Base-by-base conservation (phyloP, 1,140 invertebrate genomes). In the Sweltsa coloradensis region DNA sequence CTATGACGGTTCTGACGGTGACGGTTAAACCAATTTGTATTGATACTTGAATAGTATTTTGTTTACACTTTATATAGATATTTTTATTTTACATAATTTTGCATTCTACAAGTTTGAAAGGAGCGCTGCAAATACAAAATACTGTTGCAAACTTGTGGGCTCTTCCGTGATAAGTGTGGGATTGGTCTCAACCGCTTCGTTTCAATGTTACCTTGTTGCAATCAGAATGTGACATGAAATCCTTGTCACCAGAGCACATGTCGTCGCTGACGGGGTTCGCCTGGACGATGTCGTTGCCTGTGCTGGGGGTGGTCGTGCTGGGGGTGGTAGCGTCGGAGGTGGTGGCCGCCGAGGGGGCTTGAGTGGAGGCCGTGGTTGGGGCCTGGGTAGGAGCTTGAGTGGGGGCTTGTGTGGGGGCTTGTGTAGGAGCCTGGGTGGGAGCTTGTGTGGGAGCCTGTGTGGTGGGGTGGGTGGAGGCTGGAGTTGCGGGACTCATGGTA, bases 161-260 rank as follows among this genome's bases (percentile, higher is more conserved):
- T 23, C 44, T 16, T 21, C 22, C 3, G 41, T 34, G 7, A 18
- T 44, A 25, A 0, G 7, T 13, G 9, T 22, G 2, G n/a, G 37
- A 47, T 1, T 31, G 3, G 22, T n/a, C 2, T 49, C 18, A 45
- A 18, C 5, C 18, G 5, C 19, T 45, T n/a, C 19, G 9, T 29
- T 36, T 16, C 23, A 58, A 56, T 57, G 53, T 57, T 67, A 78
- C 76, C 64, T 75, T 70, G 51, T 61, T 50, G 51, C 81, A 81
- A 45, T 82, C 71, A 54, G 74, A 69, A 59, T 82, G 75, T 5
- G 81, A 69, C 51, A 82, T 63, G 58, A 74, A 84, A 54, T 83
- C 79, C 34, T 73, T 67, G 43, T 72, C 63, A 18, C 61, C 62
- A 49, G 71, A 78, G 53, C 74, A 70, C n/a, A 76, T 67, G 45